Base-by-base conservation (phyloP, 2,888 invertebrate genomes). In the Gnatocerus cornutus region DNA sequence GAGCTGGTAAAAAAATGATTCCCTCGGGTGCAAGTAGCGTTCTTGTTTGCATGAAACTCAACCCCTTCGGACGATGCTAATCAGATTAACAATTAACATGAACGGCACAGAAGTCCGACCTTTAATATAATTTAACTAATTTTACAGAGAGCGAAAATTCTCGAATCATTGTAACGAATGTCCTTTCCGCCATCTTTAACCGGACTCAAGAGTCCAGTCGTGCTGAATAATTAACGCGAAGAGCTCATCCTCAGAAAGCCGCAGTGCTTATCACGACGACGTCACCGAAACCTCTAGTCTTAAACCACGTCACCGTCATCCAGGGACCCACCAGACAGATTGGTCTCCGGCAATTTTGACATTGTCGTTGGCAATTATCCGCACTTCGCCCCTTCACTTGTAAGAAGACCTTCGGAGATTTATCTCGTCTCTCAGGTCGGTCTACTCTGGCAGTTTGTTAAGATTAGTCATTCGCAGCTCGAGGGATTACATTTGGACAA, bases 401-500 rank as follows among this genome's bases (percentile, higher is more conserved):
- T 30, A 30, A 48, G 30, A 37, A 21, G 30, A 16, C 50, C 45
- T 58, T 69, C 50, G 69, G 73, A 80, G 80, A 84, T 83, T 82
- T 81, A 79, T 84, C 83, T 81, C 78, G 78, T 59, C 62, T 62
- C 79, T 83, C 82, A 78, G 72, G 72, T 74, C 73, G 71, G 71
- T 72, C 76, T 73, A 74, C 77, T 75, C 76, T 77, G 78, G 77
- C 81, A 80, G 80, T 84, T 82, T 82, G 83, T 84, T 83, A 82
- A 81, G 84, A 84, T 84, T 84, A 84, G 81, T 80, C 79, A 79
- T 79, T 79, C 74, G 75, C 76, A 39, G 37, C 68, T 63, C 77
- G 76, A 75, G 77, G 81, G 81, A 81, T 83, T 80, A 81, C 77
- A 82, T 77, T 80, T 76, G 80, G 80, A 81, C 82, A 81, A 83